Base-by-base conservation (phyloP, 2,797 vertebrate species). In the Hafferia zeledoni region DNA sequence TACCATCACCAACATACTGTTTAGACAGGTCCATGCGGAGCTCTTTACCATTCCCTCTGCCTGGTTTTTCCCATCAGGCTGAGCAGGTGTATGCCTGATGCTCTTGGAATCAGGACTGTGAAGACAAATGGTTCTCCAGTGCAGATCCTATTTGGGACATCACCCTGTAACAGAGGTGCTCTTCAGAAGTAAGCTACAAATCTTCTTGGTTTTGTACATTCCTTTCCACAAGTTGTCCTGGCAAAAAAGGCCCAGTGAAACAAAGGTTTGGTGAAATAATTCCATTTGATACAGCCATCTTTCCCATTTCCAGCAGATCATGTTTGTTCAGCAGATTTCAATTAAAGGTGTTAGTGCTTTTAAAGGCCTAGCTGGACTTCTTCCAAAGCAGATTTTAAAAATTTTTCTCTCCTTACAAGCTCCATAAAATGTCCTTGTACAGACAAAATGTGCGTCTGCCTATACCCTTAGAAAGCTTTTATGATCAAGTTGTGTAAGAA, bases 251-350 rank as follows among this genome's bases (percentile, higher is more conserved):
- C 5, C 20, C 0, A 1, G 30, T 49, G 64, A 78, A 92, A 53
- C 19, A 83, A 43, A 77, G 57, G 11, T 60, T 83, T 52, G 35
- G 25, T 78, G 59, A 61, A 94, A 85, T 23, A 41, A 75, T 80
- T 68, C 49, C 11, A 8, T 75, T 81, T 70, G 39, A 30, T 23
- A n/a, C 24, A 61, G 43, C 39, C 17, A 1, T 72, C 37, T 27
- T 94, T 89, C 6, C 8, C 43, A 20, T 87, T 67, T 91, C 33
- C 13, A 37, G 30, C 50, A 81, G 50, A 33, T 95, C 22, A 31
- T 64, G 28, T 75, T 93, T 94, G 56, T 67, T 84, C 61, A 81
- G 61, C 53, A 83, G 28, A 78, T 76, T 94, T 93, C 84, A 75
- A 3, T 83, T 92, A 71, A 85, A 61, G 50, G 35, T 75, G 37